Base-by-base conservation (phyloP, 2,113 vertebrate species). In the Charadrius vociferus region DNA sequence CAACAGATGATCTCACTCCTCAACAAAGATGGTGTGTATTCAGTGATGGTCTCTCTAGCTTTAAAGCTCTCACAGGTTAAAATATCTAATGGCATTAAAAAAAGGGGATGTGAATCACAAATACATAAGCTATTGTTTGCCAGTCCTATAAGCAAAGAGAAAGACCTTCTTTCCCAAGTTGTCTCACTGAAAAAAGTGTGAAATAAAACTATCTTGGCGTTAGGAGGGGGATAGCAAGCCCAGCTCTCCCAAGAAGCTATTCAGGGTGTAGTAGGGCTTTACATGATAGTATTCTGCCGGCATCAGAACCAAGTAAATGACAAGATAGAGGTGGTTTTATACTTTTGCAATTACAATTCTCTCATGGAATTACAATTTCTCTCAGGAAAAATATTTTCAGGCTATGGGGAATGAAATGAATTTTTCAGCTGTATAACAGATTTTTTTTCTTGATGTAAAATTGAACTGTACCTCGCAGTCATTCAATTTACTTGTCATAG, bases 401-500 rank as follows among this genome's bases (percentile, higher is more conserved):
- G 30, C 62, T 58, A 24, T 11, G 29, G 56, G 58, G 56, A 97
- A 72, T 70, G 27, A 85, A 94, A 93, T 95, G 12, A 89, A 82
- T 95, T 95, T 91, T 84, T 55, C 49, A 68, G 26, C 49, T 77
- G 17, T 45, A 26, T 75, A 93, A 75, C 39, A 91, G 70, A 61
- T 79, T 89, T 94, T 89, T 94, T 89, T 91, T 90, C 68, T 85
- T 62, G 43, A 65, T 79, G 22, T 81, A 43, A 43, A 87, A 89
- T 91, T 87, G 93, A 95, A 79, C 92, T 89, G 34, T 91, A 85
- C 49, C 71, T 88, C 37, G 81, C 43, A 91, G 65, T 82, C 86
- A 71, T 78, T 63, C 56, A 93, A 95, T 95, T 96, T 89, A 68
- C 58, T 84, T 95, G 95, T 89, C 83, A 61, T 43, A 24, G 56